phyloP scores from a whole-genome alignment of 2,113 vertebrate species.

The Pterocles orientalis region DNA sequence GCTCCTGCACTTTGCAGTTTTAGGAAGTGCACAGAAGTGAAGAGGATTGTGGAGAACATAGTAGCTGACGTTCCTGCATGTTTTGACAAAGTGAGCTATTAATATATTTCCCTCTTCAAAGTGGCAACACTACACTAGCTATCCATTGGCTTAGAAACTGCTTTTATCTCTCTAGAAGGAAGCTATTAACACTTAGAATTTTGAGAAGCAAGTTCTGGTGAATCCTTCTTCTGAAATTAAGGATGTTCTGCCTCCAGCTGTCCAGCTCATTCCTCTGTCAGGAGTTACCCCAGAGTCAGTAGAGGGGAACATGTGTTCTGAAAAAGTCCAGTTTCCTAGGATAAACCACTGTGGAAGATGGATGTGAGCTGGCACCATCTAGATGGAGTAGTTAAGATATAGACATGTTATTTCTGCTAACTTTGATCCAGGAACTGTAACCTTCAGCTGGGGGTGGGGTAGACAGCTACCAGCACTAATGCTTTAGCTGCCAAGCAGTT shows the following conservation, averaged over 20 bases:
- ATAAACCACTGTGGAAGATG: not conserved
- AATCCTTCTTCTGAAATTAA: not conserved
- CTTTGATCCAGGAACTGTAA: not conserved
- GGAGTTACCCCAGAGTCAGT: not conserved
- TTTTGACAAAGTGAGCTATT: not conserved
- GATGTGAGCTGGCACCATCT: slow-evolving; percentile 10
- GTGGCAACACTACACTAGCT: not conserved
- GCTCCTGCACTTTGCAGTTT: not conserved
- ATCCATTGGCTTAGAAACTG: not conserved
- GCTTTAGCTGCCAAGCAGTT: not conserved
- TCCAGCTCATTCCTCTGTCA: not conserved
- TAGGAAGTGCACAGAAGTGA: not conserved
- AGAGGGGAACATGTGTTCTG: not conserved
- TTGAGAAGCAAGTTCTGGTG: not conserved
- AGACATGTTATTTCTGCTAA: not conserved
- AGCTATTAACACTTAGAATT: not conserved
- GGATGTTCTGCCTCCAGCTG: slow-evolving; percentile 10
- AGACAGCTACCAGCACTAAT: not conserved
- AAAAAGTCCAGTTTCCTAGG: not conserved
- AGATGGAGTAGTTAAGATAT: not conserved
- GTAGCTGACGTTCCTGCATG: not conserved
- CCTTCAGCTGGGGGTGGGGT: not conserved
- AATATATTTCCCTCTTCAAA: not conserved
- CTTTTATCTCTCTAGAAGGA: not conserved
- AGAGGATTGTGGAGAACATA: not conserved